Conservation (phyloP, 37 sponge, comb jelly and placozoan genomes). For the Amphimedon queenslandica region DNA sequence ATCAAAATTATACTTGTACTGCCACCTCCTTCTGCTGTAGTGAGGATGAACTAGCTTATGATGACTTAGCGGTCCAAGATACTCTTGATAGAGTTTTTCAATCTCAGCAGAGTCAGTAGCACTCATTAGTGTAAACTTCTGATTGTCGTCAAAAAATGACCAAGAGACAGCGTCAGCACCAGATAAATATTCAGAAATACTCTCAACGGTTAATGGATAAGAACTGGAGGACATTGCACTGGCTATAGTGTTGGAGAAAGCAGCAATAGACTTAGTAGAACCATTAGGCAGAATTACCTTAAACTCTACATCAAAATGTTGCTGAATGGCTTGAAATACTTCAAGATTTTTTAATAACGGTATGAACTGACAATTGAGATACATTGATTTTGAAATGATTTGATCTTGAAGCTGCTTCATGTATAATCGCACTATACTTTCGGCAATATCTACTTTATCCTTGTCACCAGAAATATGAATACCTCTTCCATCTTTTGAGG, state of each 20-base stretch:
- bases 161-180: too few relatives aligned
- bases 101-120: background rate
- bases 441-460: background rate
- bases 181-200: too few relatives aligned
- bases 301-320: background rate
- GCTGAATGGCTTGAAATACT: background rate
- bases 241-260: too few relatives aligned
- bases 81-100: conserved; percentile 4
- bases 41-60: too few relatives aligned
- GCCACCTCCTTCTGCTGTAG: background rate
- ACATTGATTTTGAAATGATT: background rate
- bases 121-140: background rate
- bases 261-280: too few relatives aligned
- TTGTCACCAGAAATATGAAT: conserved; percentile 10
- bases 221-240: too few relatives aligned
- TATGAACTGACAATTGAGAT: background rate
- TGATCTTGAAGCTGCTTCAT: background rate
- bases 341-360: conserved; percentile 3
- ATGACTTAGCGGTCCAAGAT: background rate
- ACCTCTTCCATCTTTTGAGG: too few relatives aligned
- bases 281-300: background rate
- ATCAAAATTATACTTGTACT: conserved; percentile 9
- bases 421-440: background rate
- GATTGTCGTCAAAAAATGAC: background rate
- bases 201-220: too few relatives aligned